Conservation (phyloP, 2,113 vertebrate species). For the Pundamilia nyererei region DNA sequence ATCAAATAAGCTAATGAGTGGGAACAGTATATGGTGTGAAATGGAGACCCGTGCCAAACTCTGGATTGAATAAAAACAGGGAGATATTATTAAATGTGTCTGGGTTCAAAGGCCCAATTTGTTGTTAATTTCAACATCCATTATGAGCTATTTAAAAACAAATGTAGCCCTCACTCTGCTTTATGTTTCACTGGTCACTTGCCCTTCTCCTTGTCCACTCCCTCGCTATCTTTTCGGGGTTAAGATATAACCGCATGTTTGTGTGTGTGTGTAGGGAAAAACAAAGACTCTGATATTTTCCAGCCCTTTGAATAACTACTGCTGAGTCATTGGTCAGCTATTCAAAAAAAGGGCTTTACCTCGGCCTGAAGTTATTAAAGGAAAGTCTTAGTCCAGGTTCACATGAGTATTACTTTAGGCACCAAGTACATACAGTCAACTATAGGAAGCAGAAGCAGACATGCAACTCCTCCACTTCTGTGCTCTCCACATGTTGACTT, state of each 20-base stretch:
- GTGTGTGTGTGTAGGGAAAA: neutral
- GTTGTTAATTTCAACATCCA: conserved; percentile 6
- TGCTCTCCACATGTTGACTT: conserved; percentile 31
- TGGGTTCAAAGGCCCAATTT: neutral
- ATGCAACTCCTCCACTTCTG: neutral
- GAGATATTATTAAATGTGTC: neutral
- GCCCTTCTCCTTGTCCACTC: neutral
- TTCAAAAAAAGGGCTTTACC: neutral
- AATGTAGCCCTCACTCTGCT: neutral
- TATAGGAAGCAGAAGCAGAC: neutral
- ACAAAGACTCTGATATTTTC: conserved; percentile 16
- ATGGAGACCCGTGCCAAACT: neutral
- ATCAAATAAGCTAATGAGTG: neutral
- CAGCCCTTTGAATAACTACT: neutral
- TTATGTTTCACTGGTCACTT: conserved; percentile 12
- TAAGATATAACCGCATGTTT: neutral
- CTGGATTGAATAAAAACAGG: neutral
- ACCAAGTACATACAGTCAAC: neutral
- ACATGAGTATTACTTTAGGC: neutral
- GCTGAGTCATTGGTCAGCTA: conserved; percentile 4
- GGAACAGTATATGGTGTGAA: neutral
- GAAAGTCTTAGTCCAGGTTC: neutral
- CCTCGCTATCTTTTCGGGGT: neutral
- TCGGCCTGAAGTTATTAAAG: neutral
- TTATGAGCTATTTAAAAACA: conserved; percentile 1